These are phyloP conservation scores for Diachrysia chrysitis DNA, from an alignment of 2,888 invertebrate species.

Conservation along the genomic window DNA sequence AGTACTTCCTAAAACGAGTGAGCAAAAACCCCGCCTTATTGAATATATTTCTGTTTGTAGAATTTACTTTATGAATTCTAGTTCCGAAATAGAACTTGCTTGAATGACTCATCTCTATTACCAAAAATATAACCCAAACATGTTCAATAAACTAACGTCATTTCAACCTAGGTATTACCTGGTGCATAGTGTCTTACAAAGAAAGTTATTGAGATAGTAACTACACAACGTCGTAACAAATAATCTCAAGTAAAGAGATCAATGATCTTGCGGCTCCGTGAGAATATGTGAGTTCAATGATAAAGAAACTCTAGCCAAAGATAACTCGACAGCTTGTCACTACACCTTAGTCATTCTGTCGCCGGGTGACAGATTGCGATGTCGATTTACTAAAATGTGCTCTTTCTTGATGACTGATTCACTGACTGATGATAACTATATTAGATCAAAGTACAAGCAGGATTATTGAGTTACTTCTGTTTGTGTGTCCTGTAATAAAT, in stretches of 20 bases:
- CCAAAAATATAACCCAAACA: no score
- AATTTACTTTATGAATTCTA: no score
- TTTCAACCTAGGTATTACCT: background rate
- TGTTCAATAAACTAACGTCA: background rate
- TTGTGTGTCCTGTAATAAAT: no score
- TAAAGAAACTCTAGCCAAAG: constrained; percentile 31
- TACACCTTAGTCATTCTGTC: constrained; percentile 32
- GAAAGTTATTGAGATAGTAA: background rate
- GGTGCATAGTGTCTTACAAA: background rate
- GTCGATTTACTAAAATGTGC: constrained; percentile 23
- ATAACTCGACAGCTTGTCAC: constrained; percentile 49
- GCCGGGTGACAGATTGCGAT: constrained; percentile 38
- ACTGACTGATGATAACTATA: constrained; percentile 33
- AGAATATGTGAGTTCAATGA: constrained; percentile 30
- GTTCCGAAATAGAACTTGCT: no score
- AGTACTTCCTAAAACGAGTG: no score
- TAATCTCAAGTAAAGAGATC: constrained; percentile 15
- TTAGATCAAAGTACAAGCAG: background rate
- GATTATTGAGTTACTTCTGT: background rate
- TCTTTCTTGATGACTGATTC: constrained; percentile 32
- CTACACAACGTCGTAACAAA: background rate
- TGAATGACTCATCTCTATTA: no score
- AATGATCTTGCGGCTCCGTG: constrained; percentile 13
- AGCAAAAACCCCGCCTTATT: no score
- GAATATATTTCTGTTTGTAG: no score